These are phyloP conservation scores for Polypterus senegalus DNA, from an alignment of 2,113 vertebrate species.

Conservation along the genomic window DNA sequence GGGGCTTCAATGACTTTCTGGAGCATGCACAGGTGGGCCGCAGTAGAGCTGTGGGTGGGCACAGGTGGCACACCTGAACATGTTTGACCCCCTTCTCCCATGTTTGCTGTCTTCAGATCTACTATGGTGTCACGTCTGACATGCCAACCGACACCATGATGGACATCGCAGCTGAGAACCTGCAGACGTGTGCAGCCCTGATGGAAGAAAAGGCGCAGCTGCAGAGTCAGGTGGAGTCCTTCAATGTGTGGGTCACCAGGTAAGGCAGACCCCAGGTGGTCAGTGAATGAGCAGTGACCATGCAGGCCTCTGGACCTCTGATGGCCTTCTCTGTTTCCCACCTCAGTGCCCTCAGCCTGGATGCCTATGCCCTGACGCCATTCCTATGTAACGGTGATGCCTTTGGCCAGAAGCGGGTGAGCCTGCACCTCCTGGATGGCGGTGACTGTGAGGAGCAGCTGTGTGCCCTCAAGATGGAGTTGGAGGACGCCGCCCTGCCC, in stretches of 20 bases:
- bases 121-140: conserved; percentile 60
- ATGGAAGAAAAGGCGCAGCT: conserved; percentile 45
- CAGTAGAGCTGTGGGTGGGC: not conserved
- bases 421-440: conserved; percentile 64
- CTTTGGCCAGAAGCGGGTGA: conserved; percentile 52
- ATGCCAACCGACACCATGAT: conserved; percentile 57
- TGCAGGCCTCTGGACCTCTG: too few species aligned
- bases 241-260: conserved; percentile 81
- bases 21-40: conserved; percentile 68
- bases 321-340: conserved; percentile 11
- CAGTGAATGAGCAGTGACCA: too few species aligned
- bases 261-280: conserved; percentile 21
- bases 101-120: conserved; percentile 44
- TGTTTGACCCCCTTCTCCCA: not conserved
- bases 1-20: conserved; percentile 74
- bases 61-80: not conserved
- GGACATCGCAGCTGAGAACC: conserved; percentile 65
- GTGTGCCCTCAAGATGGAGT: conserved; percentile 40
- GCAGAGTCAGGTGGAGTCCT: conserved; percentile 35
- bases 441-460: conserved; percentile 33
- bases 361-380: conserved; percentile 62
- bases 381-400: conserved; percentile 53
- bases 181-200: conserved; percentile 31
- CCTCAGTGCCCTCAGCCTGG: conserved; percentile 54
- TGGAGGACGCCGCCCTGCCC: conserved; percentile 49